Evolutionary conservation across 2,888 invertebrate species (phyloP).

Genomic region (Chalcis sispes): DNA sequence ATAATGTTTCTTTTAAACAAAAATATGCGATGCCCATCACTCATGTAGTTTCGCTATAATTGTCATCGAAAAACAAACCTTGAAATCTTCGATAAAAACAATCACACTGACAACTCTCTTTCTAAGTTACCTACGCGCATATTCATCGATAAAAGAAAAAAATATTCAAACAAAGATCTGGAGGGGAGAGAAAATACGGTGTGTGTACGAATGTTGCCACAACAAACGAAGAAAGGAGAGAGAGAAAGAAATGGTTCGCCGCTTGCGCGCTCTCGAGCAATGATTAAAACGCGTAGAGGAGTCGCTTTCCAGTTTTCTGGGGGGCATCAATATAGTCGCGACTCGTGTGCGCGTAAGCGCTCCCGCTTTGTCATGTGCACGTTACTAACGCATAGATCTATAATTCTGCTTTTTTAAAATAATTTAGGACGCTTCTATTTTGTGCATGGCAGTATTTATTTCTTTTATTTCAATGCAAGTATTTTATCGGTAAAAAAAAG

Average conservation of each 20-base stretch:
- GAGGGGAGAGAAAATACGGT: conserved; percentile 28
- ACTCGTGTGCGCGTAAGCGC: background rate
- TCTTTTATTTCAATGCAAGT: no score
- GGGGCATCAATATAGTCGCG: conserved; percentile 59
- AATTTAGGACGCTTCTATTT: background rate
- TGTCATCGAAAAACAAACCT: no score
- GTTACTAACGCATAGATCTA: background rate
- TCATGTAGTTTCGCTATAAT: no score
- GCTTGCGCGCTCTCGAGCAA: background rate
- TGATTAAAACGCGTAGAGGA: conserved; percentile 59
- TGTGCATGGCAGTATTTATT: no score
- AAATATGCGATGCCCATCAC: no score
- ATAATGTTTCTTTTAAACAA: no score
- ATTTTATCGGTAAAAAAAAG: no score
- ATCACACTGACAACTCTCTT: no score
- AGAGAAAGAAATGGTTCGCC: conserved; percentile 8
- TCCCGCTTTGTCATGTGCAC: background rate
- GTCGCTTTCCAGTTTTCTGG: conserved; percentile 71
- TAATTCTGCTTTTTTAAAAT: background rate
- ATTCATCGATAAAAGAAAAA: background rate
- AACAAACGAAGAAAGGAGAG: conserved; percentile 21
- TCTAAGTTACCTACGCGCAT: no score
- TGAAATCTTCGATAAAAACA: no score
- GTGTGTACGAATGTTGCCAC: conserved; percentile 13
- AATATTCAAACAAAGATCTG: background rate